A percentile compares a stretch with the other conserved stretches of the same genome.
Evolutionary conservation across 2,888 invertebrate species (phyloP).

Genomic region (Drosophila mimetica): DNA sequence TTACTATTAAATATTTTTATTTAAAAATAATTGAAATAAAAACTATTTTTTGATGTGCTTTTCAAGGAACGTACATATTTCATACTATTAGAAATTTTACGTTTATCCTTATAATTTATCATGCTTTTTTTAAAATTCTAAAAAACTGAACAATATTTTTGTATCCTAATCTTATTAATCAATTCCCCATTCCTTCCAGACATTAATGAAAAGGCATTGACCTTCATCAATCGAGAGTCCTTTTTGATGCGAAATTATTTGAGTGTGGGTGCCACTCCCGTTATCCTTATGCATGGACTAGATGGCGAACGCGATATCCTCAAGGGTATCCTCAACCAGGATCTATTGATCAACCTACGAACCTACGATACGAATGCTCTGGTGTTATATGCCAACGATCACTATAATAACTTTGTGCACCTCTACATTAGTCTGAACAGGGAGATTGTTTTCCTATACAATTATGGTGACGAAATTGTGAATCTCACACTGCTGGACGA

Average conservation of each 20-base stretch:
- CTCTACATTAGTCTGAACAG: slow-evolving; percentile 92
- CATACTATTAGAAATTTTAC: too few relatives aligned
- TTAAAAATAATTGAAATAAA: too few relatives aligned
- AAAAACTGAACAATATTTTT: too few relatives aligned
- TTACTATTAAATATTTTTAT: too few relatives aligned
- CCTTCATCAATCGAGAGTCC: slow-evolving; percentile 92
- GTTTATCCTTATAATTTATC: too few relatives aligned
- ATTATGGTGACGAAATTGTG: slow-evolving; percentile 91
- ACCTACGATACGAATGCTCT: slow-evolving; percentile 93
- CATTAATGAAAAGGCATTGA: slow-evolving; percentile 94
- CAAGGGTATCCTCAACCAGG: slow-evolving; percentile 91
- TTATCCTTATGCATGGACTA: slow-evolving; percentile 82
- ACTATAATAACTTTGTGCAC: slow-evolving; percentile 96
- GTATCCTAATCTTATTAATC: not conserved
- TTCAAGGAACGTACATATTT: too few relatives aligned
- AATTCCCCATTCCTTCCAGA: slow-evolving; percentile 85
- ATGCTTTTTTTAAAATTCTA: too few relatives aligned
- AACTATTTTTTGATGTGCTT: too few relatives aligned
- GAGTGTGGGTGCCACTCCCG: slow-evolving; percentile 85
- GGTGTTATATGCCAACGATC: slow-evolving; percentile 95
- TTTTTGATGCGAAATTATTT: slow-evolving; percentile 93
- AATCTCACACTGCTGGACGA: slow-evolving; percentile 91
- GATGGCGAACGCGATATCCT: slow-evolving; percentile 86
- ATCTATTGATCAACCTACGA: slow-evolving; percentile 94
- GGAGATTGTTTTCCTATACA: slow-evolving; percentile 93